Evolutionary conservation across 23 tunicate genomes (phyloP).

Genomic region (Diplosoma virens): DNA sequence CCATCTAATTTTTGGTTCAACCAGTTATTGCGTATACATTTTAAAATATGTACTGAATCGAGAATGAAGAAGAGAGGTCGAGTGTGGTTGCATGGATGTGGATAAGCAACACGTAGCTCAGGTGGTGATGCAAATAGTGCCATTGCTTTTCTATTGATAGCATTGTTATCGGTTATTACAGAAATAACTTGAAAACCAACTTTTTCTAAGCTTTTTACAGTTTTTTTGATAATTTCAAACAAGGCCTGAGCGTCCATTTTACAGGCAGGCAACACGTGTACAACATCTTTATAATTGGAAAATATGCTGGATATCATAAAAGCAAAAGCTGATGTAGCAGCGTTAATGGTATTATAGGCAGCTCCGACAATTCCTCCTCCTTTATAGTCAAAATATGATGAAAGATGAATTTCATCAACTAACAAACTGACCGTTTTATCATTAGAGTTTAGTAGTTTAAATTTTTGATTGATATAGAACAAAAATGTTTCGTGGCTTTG

Average conservation of each 20-base stretch:
- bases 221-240: not conserved
- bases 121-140: constrained; percentile 11
- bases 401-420: constrained; percentile 2
- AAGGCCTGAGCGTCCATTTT: constrained; percentile 7
- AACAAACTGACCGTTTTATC: constrained; percentile 4
- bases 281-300: not conserved
- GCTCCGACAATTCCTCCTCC: not conserved
- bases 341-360: not conserved
- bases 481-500: not conserved
- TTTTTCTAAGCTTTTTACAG: not conserved
- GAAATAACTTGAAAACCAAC: constrained; percentile 3
- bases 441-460: not conserved
- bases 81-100: constrained; percentile 1
- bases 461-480: not conserved
- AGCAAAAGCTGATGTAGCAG: not conserved
- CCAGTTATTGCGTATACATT: no score
- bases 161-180: constrained; percentile 4
- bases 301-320: constrained; percentile 2
- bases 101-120: not conserved
- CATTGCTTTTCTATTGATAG: constrained; percentile 3
- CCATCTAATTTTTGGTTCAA: constrained; percentile 6
- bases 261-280: not conserved
- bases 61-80: not conserved
- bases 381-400: not conserved
- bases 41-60: constrained; percentile 2